Base-by-base conservation (phyloP, 2,113 vertebrate genomes). In the Notarius quadriscutis region DNA sequence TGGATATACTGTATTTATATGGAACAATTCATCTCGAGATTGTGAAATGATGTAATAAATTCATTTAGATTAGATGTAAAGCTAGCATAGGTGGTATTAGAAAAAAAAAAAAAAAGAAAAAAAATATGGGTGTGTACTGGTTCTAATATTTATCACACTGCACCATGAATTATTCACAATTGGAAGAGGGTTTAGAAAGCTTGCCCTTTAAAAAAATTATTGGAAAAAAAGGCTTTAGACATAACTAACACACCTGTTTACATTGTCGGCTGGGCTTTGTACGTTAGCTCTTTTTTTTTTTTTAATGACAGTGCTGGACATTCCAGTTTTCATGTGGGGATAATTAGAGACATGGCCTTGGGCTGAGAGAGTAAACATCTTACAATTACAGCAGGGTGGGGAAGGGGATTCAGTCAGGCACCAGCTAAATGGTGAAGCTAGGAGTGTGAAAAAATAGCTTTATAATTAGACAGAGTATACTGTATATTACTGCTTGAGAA, bases 161-260 rank as follows among this genome's bases (percentile, higher is more conserved):
- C 69, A 85, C 80, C 51, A n/a, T 55, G 65, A 27, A 69, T 86
- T 86, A 72, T 77, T 71, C 18, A 57, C 22, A 57, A 72, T 30
- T 60, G 83, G 74, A 60, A 84, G 69, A 58, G 71, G 81, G 78
- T 87, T 60, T 79, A 60, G 2, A 55, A 78, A 75, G 55, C 27
- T 71, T 71, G 65, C 57, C 27, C 65, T 41, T 69, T 60, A 74
- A 27, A 60, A 77, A 71, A 71, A 48, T 53, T 11, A 69, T 18
- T 53, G 55, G 69, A 14, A 77, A 72, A 79, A 7, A 65, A 81
- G 63, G 67, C 75, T 89, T 87, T 18, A 81, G 50, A 67, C 60
- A 34, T 89, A 90, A 92, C 84, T 84, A 90, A 93, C 93, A 91
- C 94, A 94, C 93, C 93, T 95, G 91, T 92, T 93, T 93, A 15